Percentiles rank a stretch among this genome's conserved stretches.
Conservation (phyloP, 2,888 invertebrate species). For the Spodoptera littoralis region DNA sequence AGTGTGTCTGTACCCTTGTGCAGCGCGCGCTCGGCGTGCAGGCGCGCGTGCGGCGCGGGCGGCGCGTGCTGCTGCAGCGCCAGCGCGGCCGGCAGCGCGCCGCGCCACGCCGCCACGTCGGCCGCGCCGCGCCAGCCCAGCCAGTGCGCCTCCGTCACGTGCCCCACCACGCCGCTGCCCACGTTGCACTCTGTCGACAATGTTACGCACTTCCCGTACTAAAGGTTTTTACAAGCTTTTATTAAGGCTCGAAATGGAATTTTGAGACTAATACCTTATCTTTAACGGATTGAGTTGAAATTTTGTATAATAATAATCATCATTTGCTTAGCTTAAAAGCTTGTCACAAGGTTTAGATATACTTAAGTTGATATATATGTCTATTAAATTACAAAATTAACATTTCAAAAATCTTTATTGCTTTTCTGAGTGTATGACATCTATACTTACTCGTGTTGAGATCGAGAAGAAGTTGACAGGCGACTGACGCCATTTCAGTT, state of each 20-base stretch:
- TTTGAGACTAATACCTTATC: no score
- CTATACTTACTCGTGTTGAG: conserved; percentile 91
- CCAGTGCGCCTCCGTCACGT: conserved; percentile 66
- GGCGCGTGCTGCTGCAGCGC: conserved; percentile 66
- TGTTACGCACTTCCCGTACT: no score
- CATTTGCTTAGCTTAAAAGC: no score
- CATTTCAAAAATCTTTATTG: no score
- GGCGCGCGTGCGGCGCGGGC: conserved; percentile 47
- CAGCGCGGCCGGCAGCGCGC: conserved; percentile 61
- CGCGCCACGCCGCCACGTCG: conserved; percentile 77
- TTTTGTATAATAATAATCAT: no score
- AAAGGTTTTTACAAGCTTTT: no score
- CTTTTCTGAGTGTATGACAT: neutral
- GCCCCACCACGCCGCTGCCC: conserved; percentile 74
- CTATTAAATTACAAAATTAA: no score
- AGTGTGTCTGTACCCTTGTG: conserved; percentile 19
- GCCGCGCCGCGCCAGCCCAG: conserved; percentile 61
- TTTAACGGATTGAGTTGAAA: no score
- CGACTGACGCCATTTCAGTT: conserved; percentile 94
- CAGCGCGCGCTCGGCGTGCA: conserved; percentile 34
- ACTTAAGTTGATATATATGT: no score
- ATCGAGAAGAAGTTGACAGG: conserved; percentile 93
- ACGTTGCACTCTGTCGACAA: conserved; percentile 69
- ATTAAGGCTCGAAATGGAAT: no score
- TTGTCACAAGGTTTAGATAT: no score